Evolutionary conservation across 2,888 invertebrate species (phyloP), one percentile per base, ranked within the genome.

Genomic region (Acrobasis repandana): DNA sequence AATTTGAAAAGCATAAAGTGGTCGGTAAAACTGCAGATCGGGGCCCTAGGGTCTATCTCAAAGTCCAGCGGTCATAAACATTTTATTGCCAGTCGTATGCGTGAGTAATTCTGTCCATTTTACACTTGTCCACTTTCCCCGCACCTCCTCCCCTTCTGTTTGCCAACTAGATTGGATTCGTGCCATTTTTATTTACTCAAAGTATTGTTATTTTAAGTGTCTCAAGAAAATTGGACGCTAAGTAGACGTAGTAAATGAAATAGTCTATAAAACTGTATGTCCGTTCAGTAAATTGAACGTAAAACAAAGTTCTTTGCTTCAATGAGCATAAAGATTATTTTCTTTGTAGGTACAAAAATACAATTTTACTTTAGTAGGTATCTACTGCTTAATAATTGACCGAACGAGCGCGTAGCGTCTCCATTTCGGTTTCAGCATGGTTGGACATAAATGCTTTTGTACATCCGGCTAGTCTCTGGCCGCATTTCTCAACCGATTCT

Each of bases 1-100:
- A 89, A 86, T 90, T 90, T 86, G 84, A 86, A 83, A 84, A 85
- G 83, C 86, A 82, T 90, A 90, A 91, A 91, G 83, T 75, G 80
- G 68, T 77, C 76, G 80, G 80, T 76, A 71, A 88, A 89, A 89
- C 67, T 79, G 70, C 63, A 69, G 75, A 75, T 64, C 79, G 77
- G 70, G 78, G 78, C 79, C 79, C 71, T 65, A 73, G 81, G 83
- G 80, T 85, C 82, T 83, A 84, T 83, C 83, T 77, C 71, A 75
- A 74, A 79, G 78, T 79, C 81, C 81, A 82, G 75, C 74, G 71
- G 71, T 74, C 82, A 82, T 90, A 90, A 90, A 91, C 88, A 71
- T 88, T 89, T 90, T 92, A 91, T 86, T 81, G 80, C 84, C 74
- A 78, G 78, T 76, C 74, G 70, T 70, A 71, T 77, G 78, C 78